Conservation (phyloP, 2,888 invertebrate genomes). For the Alviniconcha strummeri region DNA sequence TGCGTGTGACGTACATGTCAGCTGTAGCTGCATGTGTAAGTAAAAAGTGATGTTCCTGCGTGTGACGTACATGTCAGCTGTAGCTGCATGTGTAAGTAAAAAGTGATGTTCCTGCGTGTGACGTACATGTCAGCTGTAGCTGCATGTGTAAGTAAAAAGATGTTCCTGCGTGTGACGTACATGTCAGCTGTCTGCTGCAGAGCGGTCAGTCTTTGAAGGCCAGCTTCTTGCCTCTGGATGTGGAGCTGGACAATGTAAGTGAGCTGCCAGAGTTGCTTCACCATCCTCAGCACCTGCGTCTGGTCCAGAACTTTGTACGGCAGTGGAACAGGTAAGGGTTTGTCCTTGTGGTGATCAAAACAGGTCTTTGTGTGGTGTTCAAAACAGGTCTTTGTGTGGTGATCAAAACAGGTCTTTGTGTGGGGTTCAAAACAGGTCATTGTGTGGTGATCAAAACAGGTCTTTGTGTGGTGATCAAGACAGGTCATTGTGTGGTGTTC, state of each 20-base stretch:
- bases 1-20: no score
- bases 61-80: background rate
- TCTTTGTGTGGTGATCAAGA: no score
- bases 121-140: background rate
- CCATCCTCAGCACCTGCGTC: slow-evolving; percentile 51
- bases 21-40: no score
- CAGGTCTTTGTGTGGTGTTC: no score
- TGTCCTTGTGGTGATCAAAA: background rate
- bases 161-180: background rate
- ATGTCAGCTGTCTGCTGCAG: slow-evolving; percentile 41
- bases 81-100: background rate
- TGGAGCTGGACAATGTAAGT: slow-evolving; percentile 61
- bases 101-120: background rate
- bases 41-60: background rate
- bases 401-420: no score
- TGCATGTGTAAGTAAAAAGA: background rate
- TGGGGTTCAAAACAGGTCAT: no score
- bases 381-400: no score
- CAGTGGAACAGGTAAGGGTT: slow-evolving; percentile 66
- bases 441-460: no score
- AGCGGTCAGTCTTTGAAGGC: slow-evolving; percentile 52
- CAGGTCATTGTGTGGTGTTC: no score
- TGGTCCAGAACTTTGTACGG: slow-evolving; percentile 63
- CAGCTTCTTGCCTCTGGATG: slow-evolving; percentile 66
- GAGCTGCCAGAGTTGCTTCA: slow-evolving; percentile 63